phyloP scores from a whole-genome alignment of 2,888 invertebrate species.

The Lasioglossum leucozonium region DNA sequence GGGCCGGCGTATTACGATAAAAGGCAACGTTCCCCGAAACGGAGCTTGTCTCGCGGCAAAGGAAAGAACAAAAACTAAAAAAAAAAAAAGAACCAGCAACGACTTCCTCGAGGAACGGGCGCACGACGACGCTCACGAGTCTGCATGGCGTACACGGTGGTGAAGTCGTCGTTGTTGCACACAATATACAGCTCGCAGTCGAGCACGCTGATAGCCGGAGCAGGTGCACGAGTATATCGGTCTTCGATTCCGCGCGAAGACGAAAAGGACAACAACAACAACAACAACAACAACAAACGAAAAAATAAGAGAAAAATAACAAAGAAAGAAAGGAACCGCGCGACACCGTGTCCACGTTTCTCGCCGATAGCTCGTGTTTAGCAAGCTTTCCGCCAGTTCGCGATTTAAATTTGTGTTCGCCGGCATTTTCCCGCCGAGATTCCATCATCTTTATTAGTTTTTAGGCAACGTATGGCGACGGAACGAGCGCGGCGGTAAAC shows the following conservation, averaged over 20 bases:
- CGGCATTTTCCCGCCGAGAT: neutral
- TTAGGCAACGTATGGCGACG: neutral
- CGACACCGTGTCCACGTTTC: constrained; percentile 6
- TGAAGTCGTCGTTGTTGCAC: constrained; percentile 61
- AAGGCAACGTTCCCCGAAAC: neutral
- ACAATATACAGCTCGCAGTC: constrained; percentile 57
- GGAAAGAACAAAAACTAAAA: no score
- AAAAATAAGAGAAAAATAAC: neutral
- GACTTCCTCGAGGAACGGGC: constrained; percentile 9
- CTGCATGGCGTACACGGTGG: constrained; percentile 49
- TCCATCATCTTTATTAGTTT: neutral
- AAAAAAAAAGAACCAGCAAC: no score
- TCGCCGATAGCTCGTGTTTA: no score
- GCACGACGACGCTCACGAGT: constrained; percentile 42
- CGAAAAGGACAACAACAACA: constrained; percentile 54
- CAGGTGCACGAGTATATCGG: constrained; percentile 59
- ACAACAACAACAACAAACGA: neutral
- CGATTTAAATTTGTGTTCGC: neutral
- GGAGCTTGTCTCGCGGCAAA: neutral
- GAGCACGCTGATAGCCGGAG: constrained; percentile 53
- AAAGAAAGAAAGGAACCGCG: constrained; percentile 60
- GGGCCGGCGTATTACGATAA: neutral
- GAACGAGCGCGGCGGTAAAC: neutral
- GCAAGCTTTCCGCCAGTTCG: neutral
- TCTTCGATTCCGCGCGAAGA: constrained; percentile 57